phyloP scores from a whole-genome alignment of 2,888 invertebrate genomes.

The Oligia latruncula region DNA sequence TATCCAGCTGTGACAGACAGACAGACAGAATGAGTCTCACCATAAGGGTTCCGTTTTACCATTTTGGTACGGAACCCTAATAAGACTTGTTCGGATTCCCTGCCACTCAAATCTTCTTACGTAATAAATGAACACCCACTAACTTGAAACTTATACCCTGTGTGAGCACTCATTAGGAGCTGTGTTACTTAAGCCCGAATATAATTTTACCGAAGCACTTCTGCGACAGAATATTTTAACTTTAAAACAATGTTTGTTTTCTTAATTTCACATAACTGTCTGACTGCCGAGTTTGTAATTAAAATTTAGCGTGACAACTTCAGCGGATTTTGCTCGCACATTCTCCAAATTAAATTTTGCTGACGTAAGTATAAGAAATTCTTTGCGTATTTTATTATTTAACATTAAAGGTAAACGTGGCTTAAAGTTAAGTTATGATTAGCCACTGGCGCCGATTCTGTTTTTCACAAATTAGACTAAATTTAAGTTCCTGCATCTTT shows the following conservation, averaged over 20 bases:
- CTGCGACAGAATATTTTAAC: conserved; percentile 53
- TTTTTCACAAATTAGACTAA: too few species aligned
- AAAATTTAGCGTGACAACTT: conserved; percentile 55
- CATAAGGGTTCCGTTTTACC: too few species aligned
- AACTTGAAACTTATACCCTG: not conserved
- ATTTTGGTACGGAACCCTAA: too few species aligned
- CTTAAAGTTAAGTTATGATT: too few species aligned
- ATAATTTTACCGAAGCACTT: conserved; percentile 33
- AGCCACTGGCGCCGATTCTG: too few species aligned
- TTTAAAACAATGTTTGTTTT: conserved; percentile 59
- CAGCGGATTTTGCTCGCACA: not conserved
- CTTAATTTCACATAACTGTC: conserved; percentile 43
- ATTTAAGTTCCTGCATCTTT: too few species aligned
- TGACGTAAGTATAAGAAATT: not conserved
- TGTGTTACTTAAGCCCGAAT: conserved; percentile 38
- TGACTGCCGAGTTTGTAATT: conserved; percentile 56
- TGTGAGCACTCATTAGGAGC: conserved; percentile 12
- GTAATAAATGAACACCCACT: not conserved
- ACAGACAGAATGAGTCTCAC: too few species aligned
- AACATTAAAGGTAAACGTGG: not conserved
- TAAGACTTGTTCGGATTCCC: too few species aligned
- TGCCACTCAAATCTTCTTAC: too few species aligned
- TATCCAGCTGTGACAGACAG: too few species aligned
- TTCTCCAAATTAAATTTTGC: conserved; percentile 33
- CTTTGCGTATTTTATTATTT: not conserved